phyloP scores from a whole-genome alignment of 2,888 invertebrate genomes.

The Girardia tigrina region DNA sequence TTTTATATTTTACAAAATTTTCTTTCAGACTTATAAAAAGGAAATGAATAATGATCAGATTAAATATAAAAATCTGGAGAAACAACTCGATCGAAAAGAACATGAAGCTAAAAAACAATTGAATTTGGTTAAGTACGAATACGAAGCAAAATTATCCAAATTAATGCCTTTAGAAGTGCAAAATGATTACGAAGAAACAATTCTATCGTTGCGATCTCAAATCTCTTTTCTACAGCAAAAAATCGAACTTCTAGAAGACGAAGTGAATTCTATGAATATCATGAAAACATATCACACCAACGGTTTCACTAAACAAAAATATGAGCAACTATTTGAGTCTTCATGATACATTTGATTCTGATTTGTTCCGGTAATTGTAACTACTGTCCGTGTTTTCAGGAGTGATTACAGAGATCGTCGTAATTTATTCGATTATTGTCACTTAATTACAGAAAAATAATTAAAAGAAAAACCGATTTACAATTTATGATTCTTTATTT shows the following conservation, averaged over 20 bases:
- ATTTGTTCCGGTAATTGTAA: background rate
- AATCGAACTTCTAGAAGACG: background rate
- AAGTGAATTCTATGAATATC: background rate
- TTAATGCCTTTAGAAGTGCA: constrained; percentile 24
- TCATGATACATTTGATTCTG: background rate
- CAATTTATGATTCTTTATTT: no score
- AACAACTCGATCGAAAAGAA: background rate
- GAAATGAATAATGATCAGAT: background rate
- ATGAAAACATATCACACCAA: background rate
- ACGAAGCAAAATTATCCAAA: background rate
- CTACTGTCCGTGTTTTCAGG: no score
- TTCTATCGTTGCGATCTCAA: background rate
- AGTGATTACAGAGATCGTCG: no score
- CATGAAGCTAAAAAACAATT: background rate
- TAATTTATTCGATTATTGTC: no score
- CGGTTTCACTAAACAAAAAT: background rate
- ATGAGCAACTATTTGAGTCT: background rate
- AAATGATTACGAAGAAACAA: constrained; percentile 21
- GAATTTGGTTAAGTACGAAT: background rate
- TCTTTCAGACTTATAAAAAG: background rate
- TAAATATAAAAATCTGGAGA: background rate
- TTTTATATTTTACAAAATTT: background rate
- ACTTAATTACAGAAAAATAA: no score
- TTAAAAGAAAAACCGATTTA: no score
- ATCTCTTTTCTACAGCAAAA: constrained; percentile 4